Base-by-base conservation (phyloP, 92 coral and sea anemone genomes). In the Anthopleura xanthogrammica region DNA sequence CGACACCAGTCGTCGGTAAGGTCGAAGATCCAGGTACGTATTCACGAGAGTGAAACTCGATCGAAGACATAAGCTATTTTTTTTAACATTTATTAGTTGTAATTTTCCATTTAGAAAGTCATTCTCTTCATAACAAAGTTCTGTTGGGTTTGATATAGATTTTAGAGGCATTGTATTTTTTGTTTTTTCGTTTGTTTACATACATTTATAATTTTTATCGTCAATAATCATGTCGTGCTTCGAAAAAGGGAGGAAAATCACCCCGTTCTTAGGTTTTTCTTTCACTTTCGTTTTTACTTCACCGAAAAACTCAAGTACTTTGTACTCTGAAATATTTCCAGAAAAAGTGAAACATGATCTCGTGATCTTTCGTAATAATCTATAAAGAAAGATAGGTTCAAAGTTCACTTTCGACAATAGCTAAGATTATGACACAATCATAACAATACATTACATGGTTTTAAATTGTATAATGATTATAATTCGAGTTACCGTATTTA, bases 1-100 rank as follows among this genome's bases (percentile, higher is more conserved):
- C 99, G 16, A 90, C 94, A 82, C 98, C 98, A 52, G 92, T 94
- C n/a, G 90, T 96, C 48, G 98, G 98, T 0, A 79, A 83, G 71
- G 91, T 93, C 16, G 93, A 91, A 68, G 91, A 90, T 54, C 98
- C 98, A 80, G 99, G 99, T 97, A 87, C 20, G 85, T 56, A 3
- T 23, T 75, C 16, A 8, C 39, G 39, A 72, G 19, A 36, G 50
- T 75, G 7, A 42, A 41, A 12, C 55, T 42, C 19, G 16, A 10
- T 68, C 74, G 42, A 23, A 68, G 29, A 2, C 4, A 68, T 7
- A 62, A 3, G 4, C 9, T 24, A 0, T 0, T 2, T 7, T 68
- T 68, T 68, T 64, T 64, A 2, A 46, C 5, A 5, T 46, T 5
- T 5, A 46, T 5, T 5, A 46, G 50, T 4, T 46, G 0, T 46